Evolutionary conservation across 2,113 vertebrate species (phyloP), one percentile per base, ranked within the genome.

Genomic region (Spermophilus dauricus): DNA sequence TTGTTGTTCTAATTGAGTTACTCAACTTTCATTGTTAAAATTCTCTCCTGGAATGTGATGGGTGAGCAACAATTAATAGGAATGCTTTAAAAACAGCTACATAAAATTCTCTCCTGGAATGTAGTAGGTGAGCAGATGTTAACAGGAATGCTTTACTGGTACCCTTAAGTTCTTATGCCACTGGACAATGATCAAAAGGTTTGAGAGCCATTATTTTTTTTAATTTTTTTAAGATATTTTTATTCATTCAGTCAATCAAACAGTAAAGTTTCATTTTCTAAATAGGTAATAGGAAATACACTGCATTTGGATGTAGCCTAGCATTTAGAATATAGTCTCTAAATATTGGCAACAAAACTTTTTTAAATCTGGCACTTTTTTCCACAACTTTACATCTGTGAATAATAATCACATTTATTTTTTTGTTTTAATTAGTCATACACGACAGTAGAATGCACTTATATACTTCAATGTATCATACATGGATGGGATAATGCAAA

Each of bases 1-100:
- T 42, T 93, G 9, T 24, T 22, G 45, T 82, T 82, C 86, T 73
- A 89, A 69, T 63, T 88, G 73, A 85, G 86, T 80, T 56, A 94
- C 51, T 89, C 61, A 20, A 87, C 20, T 58, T 76, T 2, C 32
- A 89, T 51, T 95, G 37, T 89, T 90, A 96, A 92, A 96, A 81
- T 86, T 80, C 34, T 95, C 8, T 94, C 17, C 73, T 84, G 83
- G 65, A 42, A 70, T 30, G 32, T 84, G 22, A 6, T n/a, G 5
- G 45, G 28, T 26, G 8, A 20, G 2, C 3, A 53, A 12, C 34
- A 30, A 8, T 39, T 92, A 93, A 86, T 3, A 86, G 73, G 48
- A 5, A 83, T 24, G 4, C 1, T 95, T 90, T 53, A 81, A 53
- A 53, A 84, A 92, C 8, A 78, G 22, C 69, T 61, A 78, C 11